Percentiles rank a stretch among this genome's conserved stretches.
Conservation (phyloP, 2,797 vertebrate species). For the Todus mexicanus region DNA sequence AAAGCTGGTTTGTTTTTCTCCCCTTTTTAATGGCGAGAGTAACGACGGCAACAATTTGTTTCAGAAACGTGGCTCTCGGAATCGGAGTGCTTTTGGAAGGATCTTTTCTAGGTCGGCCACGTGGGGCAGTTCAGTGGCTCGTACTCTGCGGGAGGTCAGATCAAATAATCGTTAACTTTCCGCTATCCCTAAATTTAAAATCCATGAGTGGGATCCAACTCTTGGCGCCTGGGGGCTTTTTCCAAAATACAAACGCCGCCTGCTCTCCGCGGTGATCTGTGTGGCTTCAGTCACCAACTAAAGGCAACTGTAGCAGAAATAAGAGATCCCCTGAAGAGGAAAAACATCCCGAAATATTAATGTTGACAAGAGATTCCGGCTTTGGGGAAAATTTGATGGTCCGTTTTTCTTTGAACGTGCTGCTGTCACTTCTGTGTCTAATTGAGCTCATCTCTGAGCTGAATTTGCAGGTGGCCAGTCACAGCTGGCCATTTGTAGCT, state of each 20-base stretch:
- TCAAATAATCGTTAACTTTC: neutral
- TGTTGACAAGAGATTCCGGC: neutral
- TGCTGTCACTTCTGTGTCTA: neutral
- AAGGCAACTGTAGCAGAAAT: neutral
- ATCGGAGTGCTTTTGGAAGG: neutral
- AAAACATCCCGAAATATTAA: neutral
- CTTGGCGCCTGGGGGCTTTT: neutral
- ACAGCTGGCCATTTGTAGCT: neutral
- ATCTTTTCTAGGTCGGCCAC: neutral
- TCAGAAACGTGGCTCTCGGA: neutral
- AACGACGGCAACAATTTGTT: neutral
- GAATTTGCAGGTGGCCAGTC: neutral
- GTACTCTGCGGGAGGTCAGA: neutral
- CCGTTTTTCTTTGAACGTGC: neutral
- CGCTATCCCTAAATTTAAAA: neutral
- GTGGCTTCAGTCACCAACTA: neutral
- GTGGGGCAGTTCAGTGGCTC: neutral
- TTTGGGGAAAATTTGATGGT: neutral
- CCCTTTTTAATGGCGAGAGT: neutral
- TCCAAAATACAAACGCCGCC: neutral
- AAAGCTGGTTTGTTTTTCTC: neutral
- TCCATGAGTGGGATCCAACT: constrained; percentile 4
- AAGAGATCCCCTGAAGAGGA: neutral
- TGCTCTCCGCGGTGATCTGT: neutral
- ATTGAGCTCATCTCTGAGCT: neutral